Evolutionary conservation across 2,797 vertebrate genomes (phyloP), one percentile per base, ranked within the genome.

Genomic region (Agapornis canus): DNA sequence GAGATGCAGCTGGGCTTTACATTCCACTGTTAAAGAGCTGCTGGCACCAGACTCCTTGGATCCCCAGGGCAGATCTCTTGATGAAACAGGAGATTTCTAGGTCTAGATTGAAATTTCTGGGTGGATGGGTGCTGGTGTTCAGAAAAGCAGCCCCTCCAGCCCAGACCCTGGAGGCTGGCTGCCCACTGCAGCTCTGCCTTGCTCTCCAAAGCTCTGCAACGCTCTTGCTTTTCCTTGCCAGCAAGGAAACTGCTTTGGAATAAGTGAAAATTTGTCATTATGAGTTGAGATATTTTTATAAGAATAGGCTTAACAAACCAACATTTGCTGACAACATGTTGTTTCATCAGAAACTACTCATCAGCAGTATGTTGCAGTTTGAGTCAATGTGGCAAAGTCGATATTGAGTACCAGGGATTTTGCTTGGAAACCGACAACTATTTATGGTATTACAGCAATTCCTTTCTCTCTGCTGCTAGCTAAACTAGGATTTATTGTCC

Each of bases 401-500:
- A 60, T 91, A 90, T 2, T 91, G 71, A 90, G 21, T 90, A 86
- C 77, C 35, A 60, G 32, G 77, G 82, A 52, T 84, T 90, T 77
- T 90, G 29, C 71, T 84, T 92, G 71, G 94, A 92, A 92, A 71
- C 63, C 3, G 2, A 83, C 59, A 54, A 68, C 45, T 64, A 29
- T 90, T 84, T 94, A 48, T 86, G 71, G 49, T 82, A 54, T 94
- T 95, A 94, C 60, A 89, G 61, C 77, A 86, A 79, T 92, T 95
- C 40, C 18, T 84, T 89, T 90, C 31, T 88, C 43, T 83, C 77
- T 80, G 37, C 64, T 95, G 20, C 77, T 82, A 82, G 80, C 89
- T 94, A 82, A 90, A 89, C 70, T 80, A 80, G 71, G 73, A 94
- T 96, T 95, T 92, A 95, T 81, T 90, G 85, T 95, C 86, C 89